Evolutionary conservation across 1,140 invertebrate species (phyloP).

Genomic region (Achatina immaculata): DNA sequence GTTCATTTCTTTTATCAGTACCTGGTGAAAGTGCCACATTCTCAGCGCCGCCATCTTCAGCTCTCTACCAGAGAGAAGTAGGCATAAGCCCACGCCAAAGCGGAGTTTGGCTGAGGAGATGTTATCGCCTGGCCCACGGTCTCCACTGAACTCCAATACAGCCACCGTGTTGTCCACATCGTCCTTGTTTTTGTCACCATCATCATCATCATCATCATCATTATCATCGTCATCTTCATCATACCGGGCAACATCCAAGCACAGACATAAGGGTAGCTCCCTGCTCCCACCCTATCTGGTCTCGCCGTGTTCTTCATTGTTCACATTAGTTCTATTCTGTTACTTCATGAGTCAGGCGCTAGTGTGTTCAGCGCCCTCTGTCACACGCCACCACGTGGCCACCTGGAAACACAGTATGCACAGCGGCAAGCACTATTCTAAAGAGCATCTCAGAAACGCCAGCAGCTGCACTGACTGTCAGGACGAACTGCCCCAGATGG

Average conservation of each 20-base stretch:
- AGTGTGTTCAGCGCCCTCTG: not conserved
- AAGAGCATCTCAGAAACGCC: not conserved
- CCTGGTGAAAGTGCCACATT: not conserved
- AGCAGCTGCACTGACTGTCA: not conserved
- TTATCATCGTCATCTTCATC: too few relatives aligned
- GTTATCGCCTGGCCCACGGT: not conserved
- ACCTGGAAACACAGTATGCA: not conserved
- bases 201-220: slow-evolving; percentile 1
- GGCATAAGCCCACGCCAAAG: not conserved
- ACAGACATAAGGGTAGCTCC: not conserved
- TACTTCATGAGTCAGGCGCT: not conserved
- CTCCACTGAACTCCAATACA: slow-evolving; percentile 20
- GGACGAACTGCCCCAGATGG: slow-evolving; percentile 16
- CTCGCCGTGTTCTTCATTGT: not conserved
- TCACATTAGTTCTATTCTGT: not conserved
- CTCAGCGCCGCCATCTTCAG: not conserved
- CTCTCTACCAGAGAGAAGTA: not conserved
- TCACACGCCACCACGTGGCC: not conserved
- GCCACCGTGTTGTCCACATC: not conserved
- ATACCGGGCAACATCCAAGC: not conserved
- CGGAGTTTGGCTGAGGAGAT: slow-evolving; percentile 14
- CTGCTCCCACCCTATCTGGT: not conserved
- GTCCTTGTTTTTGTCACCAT: not conserved
- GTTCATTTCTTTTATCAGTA: not conserved
- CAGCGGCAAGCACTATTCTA: not conserved